These are phyloP conservation scores for Podargus strigoides DNA, from an alignment of 2,797 vertebrate genomes.

Conservation along the genomic window DNA sequence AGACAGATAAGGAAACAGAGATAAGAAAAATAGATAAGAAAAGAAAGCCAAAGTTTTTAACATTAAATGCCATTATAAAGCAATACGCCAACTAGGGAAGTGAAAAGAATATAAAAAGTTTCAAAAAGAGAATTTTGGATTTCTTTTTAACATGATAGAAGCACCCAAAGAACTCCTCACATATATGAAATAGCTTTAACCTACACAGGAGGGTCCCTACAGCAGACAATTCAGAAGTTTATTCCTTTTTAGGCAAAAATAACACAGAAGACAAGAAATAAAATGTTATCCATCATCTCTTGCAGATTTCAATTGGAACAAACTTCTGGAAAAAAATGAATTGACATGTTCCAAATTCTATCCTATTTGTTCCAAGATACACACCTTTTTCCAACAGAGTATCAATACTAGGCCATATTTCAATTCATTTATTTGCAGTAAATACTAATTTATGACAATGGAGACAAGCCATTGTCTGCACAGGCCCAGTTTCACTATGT, in stretches of 20 bases:
- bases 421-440: background rate
- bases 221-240: background rate
- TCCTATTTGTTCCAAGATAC: background rate
- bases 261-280: background rate
- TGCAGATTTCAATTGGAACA: background rate
- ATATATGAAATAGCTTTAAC: background rate
- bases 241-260: background rate
- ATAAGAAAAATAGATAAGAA: constrained; percentile 43
- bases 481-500: background rate
- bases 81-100: background rate
- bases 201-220: background rate
- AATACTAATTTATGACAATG: background rate
- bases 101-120: background rate
- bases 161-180: background rate
- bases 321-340: background rate
- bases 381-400: background rate
- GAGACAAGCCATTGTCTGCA: background rate
- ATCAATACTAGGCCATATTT: background rate
- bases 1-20: constrained; percentile 19
- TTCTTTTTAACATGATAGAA: background rate
- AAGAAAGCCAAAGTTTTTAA: background rate
- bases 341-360: background rate
- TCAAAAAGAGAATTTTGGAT: background rate
- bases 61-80: constrained; percentile 7
- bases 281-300: background rate